Evolutionary conservation across 2,113 vertebrate species (phyloP).

Genomic region (Uropsilus gracilis): DNA sequence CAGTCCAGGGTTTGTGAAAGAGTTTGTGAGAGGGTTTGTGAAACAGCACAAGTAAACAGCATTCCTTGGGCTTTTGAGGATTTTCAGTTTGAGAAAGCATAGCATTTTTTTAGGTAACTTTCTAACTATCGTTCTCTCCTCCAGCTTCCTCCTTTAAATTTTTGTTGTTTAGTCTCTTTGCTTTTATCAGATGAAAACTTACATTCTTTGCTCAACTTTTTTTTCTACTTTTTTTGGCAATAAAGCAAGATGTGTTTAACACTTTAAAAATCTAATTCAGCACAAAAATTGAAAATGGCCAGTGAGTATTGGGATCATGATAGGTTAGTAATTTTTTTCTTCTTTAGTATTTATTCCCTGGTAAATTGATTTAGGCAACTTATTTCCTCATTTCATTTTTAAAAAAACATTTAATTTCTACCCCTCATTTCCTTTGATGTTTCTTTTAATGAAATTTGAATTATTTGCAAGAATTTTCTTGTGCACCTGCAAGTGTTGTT

Average conservation of each 20-base stretch:
- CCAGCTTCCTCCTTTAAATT: not conserved
- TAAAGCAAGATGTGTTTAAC: not conserved
- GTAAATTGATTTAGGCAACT: conserved; percentile 35
- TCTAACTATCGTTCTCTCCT: not conserved
- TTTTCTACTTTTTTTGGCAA: conserved; percentile 27
- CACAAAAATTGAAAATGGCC: conserved; percentile 38
- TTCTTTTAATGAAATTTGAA: conserved; percentile 36
- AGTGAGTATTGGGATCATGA: conserved; percentile 1
- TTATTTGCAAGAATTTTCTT: conserved; percentile 19
- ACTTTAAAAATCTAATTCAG: conserved; percentile 28
- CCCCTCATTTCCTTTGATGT: conserved; percentile 32
- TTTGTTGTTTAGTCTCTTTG: conserved; percentile 54
- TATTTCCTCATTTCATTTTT: conserved; percentile 48
- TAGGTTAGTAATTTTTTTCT: conserved; percentile 39
- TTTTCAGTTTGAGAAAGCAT: conserved; percentile 72
- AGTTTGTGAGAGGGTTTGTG: conserved; percentile 62
- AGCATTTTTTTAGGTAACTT: conserved; percentile 55
- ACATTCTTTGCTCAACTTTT: not conserved
- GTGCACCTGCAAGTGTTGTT: not conserved
- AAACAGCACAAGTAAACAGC: conserved; percentile 79
- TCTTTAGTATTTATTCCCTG: not conserved
- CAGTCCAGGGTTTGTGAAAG: conserved; percentile 57
- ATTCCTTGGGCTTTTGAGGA: conserved; percentile 73
- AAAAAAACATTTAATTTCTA: not conserved
- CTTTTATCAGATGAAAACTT: conserved; percentile 61